A percentile compares a stretch with the other conserved stretches of the same genome.
phyloP scores from a whole-genome alignment of 2,113 vertebrate genomes.

The Quiscalus mexicanus region DNA sequence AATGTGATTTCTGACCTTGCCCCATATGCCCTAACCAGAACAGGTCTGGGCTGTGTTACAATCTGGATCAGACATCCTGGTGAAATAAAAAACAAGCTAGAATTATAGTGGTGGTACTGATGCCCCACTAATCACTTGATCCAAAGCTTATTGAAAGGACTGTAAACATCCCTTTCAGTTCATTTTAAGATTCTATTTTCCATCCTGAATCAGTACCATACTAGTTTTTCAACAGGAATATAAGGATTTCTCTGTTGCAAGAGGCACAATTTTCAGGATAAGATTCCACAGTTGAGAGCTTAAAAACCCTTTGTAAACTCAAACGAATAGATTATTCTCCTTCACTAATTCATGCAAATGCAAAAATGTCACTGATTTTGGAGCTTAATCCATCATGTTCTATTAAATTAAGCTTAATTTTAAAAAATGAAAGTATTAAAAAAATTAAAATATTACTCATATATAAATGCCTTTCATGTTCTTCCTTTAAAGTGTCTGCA shows the following conservation, averaged over 20 bases:
- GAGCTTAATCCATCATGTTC: background rate
- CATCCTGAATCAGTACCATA: background rate
- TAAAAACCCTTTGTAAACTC: background rate
- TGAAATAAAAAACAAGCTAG: background rate
- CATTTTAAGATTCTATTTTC: slow-evolving; percentile 3
- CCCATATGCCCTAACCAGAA: background rate
- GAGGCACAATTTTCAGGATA: background rate
- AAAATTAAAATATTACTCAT: background rate
- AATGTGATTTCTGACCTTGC: background rate
- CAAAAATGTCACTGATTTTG: background rate
- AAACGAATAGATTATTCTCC: background rate
- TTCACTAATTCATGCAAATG: background rate
- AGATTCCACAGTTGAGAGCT: background rate
- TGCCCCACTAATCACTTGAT: slow-evolving; percentile 24
- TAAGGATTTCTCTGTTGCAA: background rate
- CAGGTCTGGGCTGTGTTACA: background rate
- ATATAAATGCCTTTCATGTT: background rate
- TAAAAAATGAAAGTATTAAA: background rate
- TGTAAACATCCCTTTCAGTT: background rate
- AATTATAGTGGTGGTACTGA: background rate
- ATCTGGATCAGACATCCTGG: background rate
- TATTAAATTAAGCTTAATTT: background rate
- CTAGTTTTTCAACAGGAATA: background rate
- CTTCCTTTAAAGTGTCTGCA: background rate
- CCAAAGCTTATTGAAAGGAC: slow-evolving; percentile 22